Evolutionary conservation across 2,888 invertebrate species (phyloP), one percentile per base, ranked within the genome.

Genomic region (Stomorhina lunata): DNA sequence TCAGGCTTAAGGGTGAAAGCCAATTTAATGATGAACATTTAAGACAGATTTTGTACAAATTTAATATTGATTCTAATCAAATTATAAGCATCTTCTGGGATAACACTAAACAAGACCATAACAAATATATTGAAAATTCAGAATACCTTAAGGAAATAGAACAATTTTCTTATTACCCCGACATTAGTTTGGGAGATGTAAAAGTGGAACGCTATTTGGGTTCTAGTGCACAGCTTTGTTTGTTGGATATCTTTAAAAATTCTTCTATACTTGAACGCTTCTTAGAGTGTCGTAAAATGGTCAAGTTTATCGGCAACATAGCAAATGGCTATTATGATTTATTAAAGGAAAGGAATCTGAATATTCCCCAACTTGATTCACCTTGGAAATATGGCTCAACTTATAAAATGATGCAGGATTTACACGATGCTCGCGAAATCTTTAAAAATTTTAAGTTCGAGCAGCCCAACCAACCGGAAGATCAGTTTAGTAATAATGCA

Each of bases 311-410:
- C 3, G 63, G 66, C 9, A 17, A 81, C 2, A 22, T 68, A 53
- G 29, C 53, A 0, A 61, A 77, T 65, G 68, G 77, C 5, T 81
- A 73, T n/a, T 22, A 61, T 25, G 45, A 66, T 15, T 53, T 77
- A 22, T 73, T 81, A 61, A 25, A 59, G n/a, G 4, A 9, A 27
- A 53, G 68, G 9, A 48, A 68, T 0, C 20, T 77, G 0, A 45
- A 6, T 12, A 53, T 81, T 9, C 77, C 81, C 0, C 61, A 63
- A 63, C 3, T 68, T 27, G 81, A 81, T 77, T 81, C 81, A n/a
- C 81, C 81, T 9, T 81, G 77, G 81, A 66, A 55, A 63, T 59
- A 37, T 22, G 72, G 81, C 7, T 77, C 81, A 0, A 72, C 77
- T 4, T 77, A 68, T n/a, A 61, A 50, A 43, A 77, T 81, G 81